Base-by-base conservation (phyloP, 2,888 invertebrate species). In the Apocheima hispidaria region DNA sequence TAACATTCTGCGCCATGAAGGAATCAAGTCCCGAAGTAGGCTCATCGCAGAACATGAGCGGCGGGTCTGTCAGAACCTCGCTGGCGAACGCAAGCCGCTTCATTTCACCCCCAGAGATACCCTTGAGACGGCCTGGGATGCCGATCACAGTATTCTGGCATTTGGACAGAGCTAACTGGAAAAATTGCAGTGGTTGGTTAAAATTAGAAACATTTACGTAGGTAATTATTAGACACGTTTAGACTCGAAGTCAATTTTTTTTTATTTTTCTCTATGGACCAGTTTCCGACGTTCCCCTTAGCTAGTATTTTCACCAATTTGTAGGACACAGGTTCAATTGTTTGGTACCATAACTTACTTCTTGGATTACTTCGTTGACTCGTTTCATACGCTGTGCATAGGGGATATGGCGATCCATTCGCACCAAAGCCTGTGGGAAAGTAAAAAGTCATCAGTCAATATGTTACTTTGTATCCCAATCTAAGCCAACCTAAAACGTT, bases 1-100 rank as follows among this genome's bases (percentile, higher is more conserved):
- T 95, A 2, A 99, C 98, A 84, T 97, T 98, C 80, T 97, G 96
- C 0, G 99, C 99, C 98, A 99, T 99, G 78, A 97, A 99, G 0
- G 99, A 98, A 86, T 99, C 99, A 59, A 99, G 92, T 1, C 99
- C 98, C 0, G 98, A 98, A 0, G 99, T 99, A 0, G 99, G 99
- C 79, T 99, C 99, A 79, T 99, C 99, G 83, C 99, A 99, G 83
- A 99, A 98, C 94, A 99, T 95, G 41, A 99, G 91, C 0, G 98
- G 96, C 0, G 99, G 99, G 90, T 99, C 97, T 0, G 98, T 99
- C 43, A 99, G 92, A 2, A 98, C 96, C 92, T 99, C 99, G n/a
- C 98, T 97, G 16, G 99, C 99, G 83, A 99, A 99, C 0, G 99
- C 97, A 10, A 99, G 92, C 58, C 99, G 94, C 84, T 99, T 99